A percentile compares a stretch with the other conserved stretches of the same genome.
These are phyloP conservation scores for Bos indicus DNA, from an alignment of 2,113 vertebrate genomes.

Conservation along the genomic window DNA sequence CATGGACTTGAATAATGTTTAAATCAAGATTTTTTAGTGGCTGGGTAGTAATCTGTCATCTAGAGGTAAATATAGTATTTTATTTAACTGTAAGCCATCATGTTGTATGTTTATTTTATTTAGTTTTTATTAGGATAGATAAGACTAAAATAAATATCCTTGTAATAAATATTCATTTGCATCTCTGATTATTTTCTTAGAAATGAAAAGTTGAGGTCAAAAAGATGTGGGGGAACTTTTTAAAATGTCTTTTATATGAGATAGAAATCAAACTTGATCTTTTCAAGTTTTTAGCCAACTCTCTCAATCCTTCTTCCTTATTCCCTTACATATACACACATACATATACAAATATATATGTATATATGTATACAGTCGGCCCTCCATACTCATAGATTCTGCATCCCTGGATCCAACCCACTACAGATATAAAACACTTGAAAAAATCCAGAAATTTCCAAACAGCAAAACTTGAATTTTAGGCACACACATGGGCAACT, in stretches of 20 bases:
- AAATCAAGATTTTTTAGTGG: background rate
- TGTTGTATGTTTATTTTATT: background rate
- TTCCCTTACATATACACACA: background rate
- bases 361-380: accelerated
- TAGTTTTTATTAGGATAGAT: background rate
- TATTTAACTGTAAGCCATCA: background rate
- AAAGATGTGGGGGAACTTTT: background rate
- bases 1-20: background rate
- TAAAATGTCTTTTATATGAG: background rate
- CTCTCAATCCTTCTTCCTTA: background rate
- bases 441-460: background rate
- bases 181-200: background rate
- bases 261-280: background rate
- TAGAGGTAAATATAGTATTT: background rate
- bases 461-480: background rate
- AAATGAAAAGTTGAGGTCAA: background rate
- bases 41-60: background rate
- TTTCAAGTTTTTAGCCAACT: background rate
- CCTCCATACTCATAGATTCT: background rate
- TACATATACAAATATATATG: accelerated
- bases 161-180: background rate
- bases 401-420: background rate
- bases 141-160: background rate
- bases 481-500: accelerated
- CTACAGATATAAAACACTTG: background rate